Evolutionary conservation across 2,797 vertebrate species (phyloP).

Genomic region (Acanthurus tractus): DNA sequence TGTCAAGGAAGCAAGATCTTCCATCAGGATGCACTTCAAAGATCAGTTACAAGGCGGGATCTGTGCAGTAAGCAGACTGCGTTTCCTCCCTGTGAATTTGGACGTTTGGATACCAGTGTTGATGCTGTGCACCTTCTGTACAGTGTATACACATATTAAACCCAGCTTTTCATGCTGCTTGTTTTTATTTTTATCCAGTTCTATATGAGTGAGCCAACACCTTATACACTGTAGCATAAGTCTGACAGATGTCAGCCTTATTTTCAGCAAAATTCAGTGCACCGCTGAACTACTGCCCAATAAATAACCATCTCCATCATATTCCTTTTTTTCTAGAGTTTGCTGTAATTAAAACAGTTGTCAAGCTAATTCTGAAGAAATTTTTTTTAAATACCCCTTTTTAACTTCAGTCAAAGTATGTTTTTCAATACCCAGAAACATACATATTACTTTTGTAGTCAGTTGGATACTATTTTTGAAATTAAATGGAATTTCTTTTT

Average conservation of each 20-base stretch:
- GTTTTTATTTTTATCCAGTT: slow-evolving; percentile 23
- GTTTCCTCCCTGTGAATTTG: slow-evolving; percentile 50
- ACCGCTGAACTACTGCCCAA: slow-evolving; percentile 34
- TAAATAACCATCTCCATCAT: slow-evolving; percentile 51
- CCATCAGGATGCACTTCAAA: slow-evolving; percentile 78
- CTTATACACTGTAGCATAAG: slow-evolving; percentile 1
- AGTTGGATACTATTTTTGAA: not conserved
- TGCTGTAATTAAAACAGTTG: slow-evolving; percentile 33
- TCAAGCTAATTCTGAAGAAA: slow-evolving; percentile 51
- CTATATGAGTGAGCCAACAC: slow-evolving; percentile 21
- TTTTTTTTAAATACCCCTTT: slow-evolving; percentile 23
- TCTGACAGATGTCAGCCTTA: slow-evolving; percentile 44
- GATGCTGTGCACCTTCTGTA: slow-evolving; percentile 13
- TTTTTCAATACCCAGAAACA: not conserved
- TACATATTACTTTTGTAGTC: not conserved
- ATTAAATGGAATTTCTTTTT: not conserved
- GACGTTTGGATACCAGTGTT: slow-evolving; percentile 40
- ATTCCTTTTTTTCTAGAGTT: slow-evolving; percentile 30
- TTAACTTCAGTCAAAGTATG: slow-evolving; percentile 32
- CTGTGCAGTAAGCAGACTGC: slow-evolving; percentile 60
- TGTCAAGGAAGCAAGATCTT: slow-evolving; percentile 74
- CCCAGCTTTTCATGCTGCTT: slow-evolving; percentile 8
- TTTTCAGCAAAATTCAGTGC: slow-evolving; percentile 62
- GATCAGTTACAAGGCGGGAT: slow-evolving; percentile 75
- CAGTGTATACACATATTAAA: slow-evolving; percentile 23